These are phyloP conservation scores for Nebria salina DNA, from an alignment of 2,888 invertebrate species.

Conservation along the genomic window DNA sequence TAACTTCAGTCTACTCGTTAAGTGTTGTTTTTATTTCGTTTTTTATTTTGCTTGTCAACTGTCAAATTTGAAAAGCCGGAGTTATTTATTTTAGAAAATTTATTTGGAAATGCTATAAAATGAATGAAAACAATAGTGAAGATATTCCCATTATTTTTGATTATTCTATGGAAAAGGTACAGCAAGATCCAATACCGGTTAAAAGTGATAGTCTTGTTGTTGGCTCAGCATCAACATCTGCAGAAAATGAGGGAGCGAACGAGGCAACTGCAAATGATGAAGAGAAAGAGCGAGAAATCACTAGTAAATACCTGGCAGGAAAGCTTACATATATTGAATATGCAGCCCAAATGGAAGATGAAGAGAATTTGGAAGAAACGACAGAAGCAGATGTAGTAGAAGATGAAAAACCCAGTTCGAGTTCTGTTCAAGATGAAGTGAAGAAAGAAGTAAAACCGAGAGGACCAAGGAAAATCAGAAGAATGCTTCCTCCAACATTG, in stretches of 20 bases:
- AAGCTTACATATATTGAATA: conserved; percentile 78
- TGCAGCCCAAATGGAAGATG: conserved; percentile 67
- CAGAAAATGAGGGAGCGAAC: conserved; percentile 58
- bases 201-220: not conserved
- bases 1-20: no score
- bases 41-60: no score
- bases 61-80: no score
- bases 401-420: conserved; percentile 53
- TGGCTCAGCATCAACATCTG: not conserved
- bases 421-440: conserved; percentile 39
- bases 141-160: conserved; percentile 15
- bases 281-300: conserved; percentile 62
- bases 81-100: no score
- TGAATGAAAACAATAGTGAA: conserved; percentile 13
- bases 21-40: no score
- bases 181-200: not conserved
- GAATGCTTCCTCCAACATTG: conserved; percentile 71
- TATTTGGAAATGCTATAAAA: conserved; percentile 20
- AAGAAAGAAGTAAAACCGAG: conserved; percentile 47
- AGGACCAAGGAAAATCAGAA: conserved; percentile 29
- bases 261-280: conserved; percentile 23
- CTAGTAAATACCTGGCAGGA: conserved; percentile 76
- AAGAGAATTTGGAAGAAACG: conserved; percentile 66
- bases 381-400: conserved; percentile 51
- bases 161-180: not conserved